A percentile compares a stretch with the other conserved stretches of the same genome.
Conservation (phyloP, 1,140 invertebrate species). For the Orius insidiosus region DNA sequence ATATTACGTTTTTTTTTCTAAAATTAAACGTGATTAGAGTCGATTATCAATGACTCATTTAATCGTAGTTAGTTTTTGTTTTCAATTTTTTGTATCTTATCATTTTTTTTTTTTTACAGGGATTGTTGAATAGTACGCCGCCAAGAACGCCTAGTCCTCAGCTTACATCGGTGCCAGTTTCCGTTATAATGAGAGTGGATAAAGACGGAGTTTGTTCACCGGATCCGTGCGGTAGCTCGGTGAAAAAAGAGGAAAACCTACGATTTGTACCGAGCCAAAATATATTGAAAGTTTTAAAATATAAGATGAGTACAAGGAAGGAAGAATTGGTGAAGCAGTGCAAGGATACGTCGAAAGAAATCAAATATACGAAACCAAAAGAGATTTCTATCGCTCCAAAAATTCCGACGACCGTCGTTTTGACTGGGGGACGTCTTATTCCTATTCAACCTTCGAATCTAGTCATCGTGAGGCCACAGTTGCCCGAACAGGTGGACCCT, state of each 20-base stretch:
- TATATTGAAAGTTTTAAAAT: conserved; percentile 54
- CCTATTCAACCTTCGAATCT: conserved; percentile 24
- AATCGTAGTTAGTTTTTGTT: background rate
- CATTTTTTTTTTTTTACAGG: conserved; percentile 25
- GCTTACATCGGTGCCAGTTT: conserved; percentile 29
- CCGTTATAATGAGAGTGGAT: conserved; percentile 66
- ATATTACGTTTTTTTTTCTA: background rate
- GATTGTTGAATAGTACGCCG: conserved; percentile 30
- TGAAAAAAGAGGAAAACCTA: background rate
- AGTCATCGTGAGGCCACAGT: conserved; percentile 6
- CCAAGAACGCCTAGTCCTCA: conserved; percentile 29
- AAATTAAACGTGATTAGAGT: background rate
- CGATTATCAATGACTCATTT: background rate
- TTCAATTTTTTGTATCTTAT: background rate
- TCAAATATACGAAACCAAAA: conserved; percentile 4
- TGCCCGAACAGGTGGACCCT: conserved; percentile 24
- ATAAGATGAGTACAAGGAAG: conserved; percentile 53
- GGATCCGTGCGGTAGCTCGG: conserved; percentile 20
- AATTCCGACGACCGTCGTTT: conserved; percentile 19
- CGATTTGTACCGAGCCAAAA: conserved; percentile 31
- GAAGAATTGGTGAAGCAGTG: conserved; percentile 35
- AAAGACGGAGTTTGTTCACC: conserved; percentile 51
- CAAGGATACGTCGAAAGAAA: conserved; percentile 19
- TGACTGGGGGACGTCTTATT: conserved; percentile 21
- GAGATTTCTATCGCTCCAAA: conserved; percentile 27